phyloP scores from a whole-genome alignment of 2,797 vertebrate species.

The Dermochelys coriacea region DNA sequence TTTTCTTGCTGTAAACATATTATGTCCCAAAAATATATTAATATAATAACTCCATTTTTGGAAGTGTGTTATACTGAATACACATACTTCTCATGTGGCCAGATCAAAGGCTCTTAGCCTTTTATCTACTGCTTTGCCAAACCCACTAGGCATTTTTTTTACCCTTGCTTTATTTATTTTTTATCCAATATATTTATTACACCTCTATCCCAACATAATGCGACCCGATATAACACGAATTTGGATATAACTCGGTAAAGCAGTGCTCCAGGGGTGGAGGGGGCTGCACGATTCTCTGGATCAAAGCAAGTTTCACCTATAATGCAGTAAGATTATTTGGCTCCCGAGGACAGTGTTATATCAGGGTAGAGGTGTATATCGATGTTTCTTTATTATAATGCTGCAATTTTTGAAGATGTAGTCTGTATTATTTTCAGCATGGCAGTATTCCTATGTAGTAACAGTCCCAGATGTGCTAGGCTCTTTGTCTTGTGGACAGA shows the following conservation, averaged over 20 bases:
- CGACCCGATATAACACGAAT: no score
- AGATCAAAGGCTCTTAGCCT: not conserved
- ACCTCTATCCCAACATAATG: no score
- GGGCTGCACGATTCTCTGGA: no score
- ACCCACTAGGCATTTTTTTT: not conserved
- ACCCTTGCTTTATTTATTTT: not conserved
- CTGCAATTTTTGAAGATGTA: not conserved
- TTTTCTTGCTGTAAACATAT: not conserved
- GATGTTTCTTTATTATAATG: not conserved
- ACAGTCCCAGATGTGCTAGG: not conserved
- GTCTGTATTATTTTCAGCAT: conserved; percentile 4
- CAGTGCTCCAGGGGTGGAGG: no score
- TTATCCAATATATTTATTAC: not conserved
- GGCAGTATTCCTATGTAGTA: not conserved
- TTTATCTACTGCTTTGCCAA: not conserved
- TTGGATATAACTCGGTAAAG: no score
- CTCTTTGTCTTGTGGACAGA: not conserved
- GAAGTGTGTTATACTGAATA: not conserved
- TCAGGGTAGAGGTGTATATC: no score
- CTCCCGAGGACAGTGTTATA: no score
- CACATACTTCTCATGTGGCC: not conserved
- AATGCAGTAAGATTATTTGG: no score
- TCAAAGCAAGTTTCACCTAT: no score
- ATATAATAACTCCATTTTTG: not conserved
- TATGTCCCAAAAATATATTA: not conserved